Conservation (phyloP, 2,113 vertebrate genomes). For the Boulengeromyrus knoepffleri region DNA sequence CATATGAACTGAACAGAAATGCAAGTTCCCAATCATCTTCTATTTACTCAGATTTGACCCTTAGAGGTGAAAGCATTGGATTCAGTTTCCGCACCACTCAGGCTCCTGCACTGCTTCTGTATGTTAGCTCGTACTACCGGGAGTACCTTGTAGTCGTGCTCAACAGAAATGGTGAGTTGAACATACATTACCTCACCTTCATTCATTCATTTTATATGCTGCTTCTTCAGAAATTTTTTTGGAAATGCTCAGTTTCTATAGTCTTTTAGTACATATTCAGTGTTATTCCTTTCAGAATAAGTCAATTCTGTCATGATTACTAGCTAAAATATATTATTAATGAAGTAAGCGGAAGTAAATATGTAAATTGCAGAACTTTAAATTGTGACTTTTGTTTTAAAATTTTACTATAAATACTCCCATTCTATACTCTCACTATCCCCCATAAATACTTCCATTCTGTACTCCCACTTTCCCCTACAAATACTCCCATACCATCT, state of each 20-base stretch:
- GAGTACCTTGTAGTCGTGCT: constrained; percentile 77
- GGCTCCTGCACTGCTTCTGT: constrained; percentile 73
- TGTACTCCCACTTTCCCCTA: neutral
- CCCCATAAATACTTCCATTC: neutral
- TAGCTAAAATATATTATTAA: neutral
- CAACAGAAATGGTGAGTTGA: constrained; percentile 73
- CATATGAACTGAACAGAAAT: constrained; percentile 71
- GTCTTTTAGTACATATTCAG: constrained; percentile 16
- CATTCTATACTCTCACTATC: neutral
- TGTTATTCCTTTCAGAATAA: constrained; percentile 22
- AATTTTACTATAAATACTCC: neutral
- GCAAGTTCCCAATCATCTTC: constrained; percentile 69
- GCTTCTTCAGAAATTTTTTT: constrained; percentile 30
- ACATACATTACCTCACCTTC: neutral
- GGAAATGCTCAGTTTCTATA: constrained; percentile 27
- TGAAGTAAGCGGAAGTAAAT: neutral
- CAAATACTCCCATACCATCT: neutral
- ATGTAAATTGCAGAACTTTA: neutral
- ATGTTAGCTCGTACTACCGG: constrained; percentile 71
- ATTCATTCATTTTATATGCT: constrained; percentile 12
- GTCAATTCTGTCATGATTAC: constrained; percentile 8
- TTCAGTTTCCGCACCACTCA: constrained; percentile 77
- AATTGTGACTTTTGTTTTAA: neutral
- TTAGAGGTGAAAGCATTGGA: constrained; percentile 65
- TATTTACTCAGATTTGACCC: constrained; percentile 72